Percentiles rank a stretch among this genome's conserved stretches.
Conservation (phyloP, 35 echinoderm and acorn worm genomes). For the Apostichopus californicus region DNA sequence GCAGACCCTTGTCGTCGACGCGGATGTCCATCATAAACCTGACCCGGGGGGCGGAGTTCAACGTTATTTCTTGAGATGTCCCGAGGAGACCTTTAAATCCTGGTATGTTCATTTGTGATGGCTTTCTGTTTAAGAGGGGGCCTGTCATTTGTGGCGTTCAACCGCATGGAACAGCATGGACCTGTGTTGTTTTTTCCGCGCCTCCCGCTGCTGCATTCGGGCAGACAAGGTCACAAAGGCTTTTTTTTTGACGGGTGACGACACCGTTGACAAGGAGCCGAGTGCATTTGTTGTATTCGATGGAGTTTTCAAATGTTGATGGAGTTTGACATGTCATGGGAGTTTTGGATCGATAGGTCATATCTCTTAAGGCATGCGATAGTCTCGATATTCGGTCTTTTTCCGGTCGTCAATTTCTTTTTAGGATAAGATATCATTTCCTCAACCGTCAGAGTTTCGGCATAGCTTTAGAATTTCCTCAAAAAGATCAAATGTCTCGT, state of each 20-base stretch:
- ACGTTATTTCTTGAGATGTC: background rate
- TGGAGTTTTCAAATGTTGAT: background rate
- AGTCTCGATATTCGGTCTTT: no score
- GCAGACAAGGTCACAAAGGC: background rate
- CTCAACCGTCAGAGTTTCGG: no score
- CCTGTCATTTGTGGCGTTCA: background rate
- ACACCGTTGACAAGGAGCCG: background rate
- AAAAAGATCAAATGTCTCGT: no score
- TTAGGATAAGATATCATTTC: no score
- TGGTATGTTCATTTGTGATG: slow-evolving; percentile 22
- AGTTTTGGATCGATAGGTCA: background rate
- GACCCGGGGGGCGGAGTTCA: background rate
- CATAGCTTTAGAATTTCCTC: no score
- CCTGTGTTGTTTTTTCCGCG: background rate
- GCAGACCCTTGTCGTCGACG: background rate
- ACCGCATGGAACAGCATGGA: background rate
- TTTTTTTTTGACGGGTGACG: background rate
- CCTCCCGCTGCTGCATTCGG: background rate
- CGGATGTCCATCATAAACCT: background rate
- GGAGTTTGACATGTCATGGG: background rate
- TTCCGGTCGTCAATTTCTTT: no score
- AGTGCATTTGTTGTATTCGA: background rate
- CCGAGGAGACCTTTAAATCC: background rate
- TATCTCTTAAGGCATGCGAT: no score
- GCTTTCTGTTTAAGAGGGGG: slow-evolving; percentile 15